Evolutionary conservation across 1,140 invertebrate species (phyloP), one percentile per base, ranked within the genome.

Genomic region (Drosophila saltans): DNA sequence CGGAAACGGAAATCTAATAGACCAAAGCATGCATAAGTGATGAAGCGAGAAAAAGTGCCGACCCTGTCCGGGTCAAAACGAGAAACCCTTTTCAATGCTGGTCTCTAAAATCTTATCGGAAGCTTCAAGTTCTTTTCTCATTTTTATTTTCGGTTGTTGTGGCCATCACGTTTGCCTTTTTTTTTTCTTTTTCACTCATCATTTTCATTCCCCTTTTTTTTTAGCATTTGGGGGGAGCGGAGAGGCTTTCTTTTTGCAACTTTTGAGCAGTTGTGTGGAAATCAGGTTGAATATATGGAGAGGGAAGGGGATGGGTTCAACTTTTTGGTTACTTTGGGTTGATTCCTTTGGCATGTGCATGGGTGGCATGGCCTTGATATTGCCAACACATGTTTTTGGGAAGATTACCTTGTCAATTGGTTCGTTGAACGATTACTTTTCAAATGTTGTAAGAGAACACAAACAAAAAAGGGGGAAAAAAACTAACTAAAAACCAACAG

Each of bases 1-100:
- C 82, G 82, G 82, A 85, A 85, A 85, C 82, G 82, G 82, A 85
- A 85, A 85, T 85, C 82, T 85, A 85, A 85, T 85, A 85, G 82
- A 85, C 82, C 82, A 85, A 85, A 86, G 82, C 82, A 85, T 85
- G 82, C 82, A 85, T 85, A 85, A 86, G 82, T 85, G 82, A 85
- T 85, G 82, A 85, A 86, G 82, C 82, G 82, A 85, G 82, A 85
- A 85, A 85, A 78, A 66, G 68, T 67, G 41, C 48, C 68, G 74
- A 26, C 28, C 59, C 40, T 28, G 21, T 24, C 26, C 26, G 11
- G 67, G 61, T 36, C 33, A 36, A 36, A 85, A 16, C 16, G 16
- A 16, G 16, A 16, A 16, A 85, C 82, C 82, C 82, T 85, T 85
- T 86, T 85, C 82, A 85, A 85, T 75, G 66, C 56, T 65, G 39